A percentile compares a stretch with the other conserved stretches of the same genome.
Evolutionary conservation across 1,140 invertebrate genomes (phyloP).

Genomic region (Drosophila kanapiae): DNA sequence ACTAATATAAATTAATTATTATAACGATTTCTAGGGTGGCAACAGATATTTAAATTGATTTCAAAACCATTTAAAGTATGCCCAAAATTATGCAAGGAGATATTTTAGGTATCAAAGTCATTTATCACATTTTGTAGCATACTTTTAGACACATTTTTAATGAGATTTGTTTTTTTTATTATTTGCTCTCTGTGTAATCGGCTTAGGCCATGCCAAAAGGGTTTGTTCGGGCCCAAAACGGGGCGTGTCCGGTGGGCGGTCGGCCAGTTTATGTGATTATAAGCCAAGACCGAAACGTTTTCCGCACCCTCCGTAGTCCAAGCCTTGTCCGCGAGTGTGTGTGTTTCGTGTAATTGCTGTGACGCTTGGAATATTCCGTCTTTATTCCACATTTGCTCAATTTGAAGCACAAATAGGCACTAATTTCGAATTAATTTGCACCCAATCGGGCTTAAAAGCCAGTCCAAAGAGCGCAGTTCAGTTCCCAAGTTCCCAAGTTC

Average conservation of each 20-base stretch:
- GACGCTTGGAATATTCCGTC: conserved; percentile 34
- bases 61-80: no score
- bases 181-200: conserved; percentile 18
- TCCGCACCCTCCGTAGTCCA: conserved; percentile 9
- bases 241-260: conserved; percentile 33
- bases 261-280: conserved; percentile 50
- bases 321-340: background rate
- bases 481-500: no score
- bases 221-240: conserved; percentile 19
- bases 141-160: no score
- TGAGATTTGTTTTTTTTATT: background rate
- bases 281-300: conserved; percentile 35
- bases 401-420: conserved; percentile 37
- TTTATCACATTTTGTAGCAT: no score
- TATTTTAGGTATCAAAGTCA: no score
- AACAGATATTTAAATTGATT: no score
- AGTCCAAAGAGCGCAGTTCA: conserved; percentile 10
- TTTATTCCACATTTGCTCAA: conserved; percentile 36
- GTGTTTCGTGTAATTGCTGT: conserved; percentile 9
- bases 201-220: conserved; percentile 40
- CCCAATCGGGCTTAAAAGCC: conserved; percentile 42
- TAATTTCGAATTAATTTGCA: conserved; percentile 72
- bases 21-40: no score
- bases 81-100: no score
- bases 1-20: no score